Conservation (phyloP, 1,140 invertebrate genomes). For the Listronotus bonariensis region DNA sequence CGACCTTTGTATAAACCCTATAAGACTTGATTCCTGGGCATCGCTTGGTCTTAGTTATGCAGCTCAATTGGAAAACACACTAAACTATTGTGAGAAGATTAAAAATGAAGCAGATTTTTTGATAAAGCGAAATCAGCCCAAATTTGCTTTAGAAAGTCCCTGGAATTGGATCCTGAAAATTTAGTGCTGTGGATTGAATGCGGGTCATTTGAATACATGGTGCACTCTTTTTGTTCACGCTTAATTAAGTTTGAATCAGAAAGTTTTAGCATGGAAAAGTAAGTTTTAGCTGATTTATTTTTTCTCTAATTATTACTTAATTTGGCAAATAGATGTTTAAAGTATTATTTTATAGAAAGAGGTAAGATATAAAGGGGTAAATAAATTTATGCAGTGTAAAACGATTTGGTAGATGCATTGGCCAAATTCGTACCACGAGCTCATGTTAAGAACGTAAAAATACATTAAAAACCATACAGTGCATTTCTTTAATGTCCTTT, state of each 20-base stretch:
- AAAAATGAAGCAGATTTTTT: conserved; percentile 71
- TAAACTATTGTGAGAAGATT: conserved; percentile 74
- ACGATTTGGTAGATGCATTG: too few relatives aligned
- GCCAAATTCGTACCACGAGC: too few relatives aligned
- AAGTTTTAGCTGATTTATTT: conserved; percentile 18
- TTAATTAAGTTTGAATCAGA: conserved; percentile 79
- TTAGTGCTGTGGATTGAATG: conserved; percentile 87
- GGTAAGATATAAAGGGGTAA: too few relatives aligned
- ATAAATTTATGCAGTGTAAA: too few relatives aligned
- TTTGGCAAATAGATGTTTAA: neutral
- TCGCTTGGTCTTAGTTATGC: conserved; percentile 82
- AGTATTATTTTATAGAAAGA: too few relatives aligned
- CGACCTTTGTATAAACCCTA: conserved; percentile 80
- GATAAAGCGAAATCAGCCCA: conserved; percentile 72
- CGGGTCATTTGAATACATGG: conserved; percentile 82
- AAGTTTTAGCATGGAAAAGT: conserved; percentile 74
- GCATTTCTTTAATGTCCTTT: too few relatives aligned
- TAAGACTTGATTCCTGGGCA: conserved; percentile 89
- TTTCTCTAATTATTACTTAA: neutral
- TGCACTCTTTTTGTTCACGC: conserved; percentile 85
- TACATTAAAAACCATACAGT: too few relatives aligned
- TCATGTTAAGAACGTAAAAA: too few relatives aligned
- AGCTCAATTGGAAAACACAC: conserved; percentile 77
- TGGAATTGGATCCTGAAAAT: conserved; percentile 72
- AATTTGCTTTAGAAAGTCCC: conserved; percentile 76